Conservation (phyloP, 2,888 invertebrate genomes). For the Calameuta pallipes region DNA sequence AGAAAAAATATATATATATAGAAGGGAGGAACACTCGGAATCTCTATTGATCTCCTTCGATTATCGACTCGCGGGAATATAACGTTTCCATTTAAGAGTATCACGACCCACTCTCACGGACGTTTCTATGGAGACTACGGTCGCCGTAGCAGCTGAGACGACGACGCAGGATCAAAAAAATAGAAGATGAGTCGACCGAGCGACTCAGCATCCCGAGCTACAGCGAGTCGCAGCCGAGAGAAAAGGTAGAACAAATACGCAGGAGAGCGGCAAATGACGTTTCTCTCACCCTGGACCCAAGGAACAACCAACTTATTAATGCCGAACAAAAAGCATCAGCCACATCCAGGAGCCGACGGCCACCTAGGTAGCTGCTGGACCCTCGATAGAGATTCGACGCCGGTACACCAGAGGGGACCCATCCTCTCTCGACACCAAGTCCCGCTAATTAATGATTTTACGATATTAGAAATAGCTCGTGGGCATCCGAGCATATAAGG, state of each 20-base stretch:
- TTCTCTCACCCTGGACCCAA: background rate
- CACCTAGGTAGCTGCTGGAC: conserved; percentile 53
- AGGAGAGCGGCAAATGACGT: background rate
- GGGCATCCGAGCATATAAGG: conserved; percentile 40
- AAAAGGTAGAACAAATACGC: background rate
- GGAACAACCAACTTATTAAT: conserved; percentile 43
- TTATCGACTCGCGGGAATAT: background rate
- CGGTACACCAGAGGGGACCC: conserved; percentile 22
- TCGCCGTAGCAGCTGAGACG: background rate
- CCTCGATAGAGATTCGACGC: conserved; percentile 8
- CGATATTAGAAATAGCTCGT: conserved; percentile 56
- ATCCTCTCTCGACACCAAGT: conserved; percentile 40
- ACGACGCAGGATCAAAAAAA: background rate
- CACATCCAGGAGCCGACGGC: conserved; percentile 54
- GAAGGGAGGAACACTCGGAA: too few species aligned
- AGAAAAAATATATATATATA: too few species aligned
- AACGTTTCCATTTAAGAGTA: too few species aligned
- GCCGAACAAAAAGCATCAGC: conserved; percentile 55
- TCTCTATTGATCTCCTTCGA: background rate
- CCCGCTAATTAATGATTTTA: conserved; percentile 60
- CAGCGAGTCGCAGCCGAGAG: too few species aligned
- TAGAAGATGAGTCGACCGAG: too few species aligned
- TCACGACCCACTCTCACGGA: too few species aligned
- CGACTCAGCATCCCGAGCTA: too few species aligned
- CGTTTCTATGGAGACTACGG: too few species aligned